phyloP scores from a whole-genome alignment of 2,888 invertebrate species.

The Branchinecta sandiegonensis region DNA sequence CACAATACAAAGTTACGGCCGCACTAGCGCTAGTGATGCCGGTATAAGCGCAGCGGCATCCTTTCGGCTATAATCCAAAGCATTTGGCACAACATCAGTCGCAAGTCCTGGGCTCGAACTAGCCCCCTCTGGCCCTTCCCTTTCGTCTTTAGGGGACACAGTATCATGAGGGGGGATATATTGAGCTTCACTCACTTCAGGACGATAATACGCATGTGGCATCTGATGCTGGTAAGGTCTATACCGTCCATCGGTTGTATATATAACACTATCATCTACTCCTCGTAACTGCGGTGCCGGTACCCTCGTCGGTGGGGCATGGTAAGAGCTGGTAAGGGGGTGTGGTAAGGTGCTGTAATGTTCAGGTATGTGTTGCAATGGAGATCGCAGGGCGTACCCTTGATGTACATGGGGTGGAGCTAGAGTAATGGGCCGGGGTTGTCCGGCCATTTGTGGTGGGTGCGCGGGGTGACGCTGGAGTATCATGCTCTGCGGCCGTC shows the following conservation, averaged over 20 bases:
- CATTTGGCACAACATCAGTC: conserved; percentile 21
- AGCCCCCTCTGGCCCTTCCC: conserved; percentile 59
- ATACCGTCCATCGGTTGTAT: conserved; percentile 5
- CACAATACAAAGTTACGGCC: not conserved
- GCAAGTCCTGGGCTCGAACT: conserved; percentile 47
- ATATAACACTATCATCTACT: conserved; percentile 7
- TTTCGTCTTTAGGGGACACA: conserved; percentile 41
- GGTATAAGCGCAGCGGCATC: conserved; percentile 13
- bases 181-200: not conserved
- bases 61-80: not conserved
- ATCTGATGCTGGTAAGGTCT: conserved; percentile 7
- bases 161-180: not conserved
- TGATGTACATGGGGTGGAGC: conserved; percentile 16
- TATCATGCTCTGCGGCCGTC: not conserved
- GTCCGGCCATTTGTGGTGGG: not conserved
- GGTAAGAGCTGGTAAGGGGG: conserved; percentile 27
- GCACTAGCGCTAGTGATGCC: conserved; percentile 11
- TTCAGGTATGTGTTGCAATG: conserved; percentile 25
- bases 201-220: conserved; percentile 1
- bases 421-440: not conserved
- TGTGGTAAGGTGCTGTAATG: conserved; percentile 28
- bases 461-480: not conserved
- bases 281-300: not conserved
- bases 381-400: conserved; percentile 22
- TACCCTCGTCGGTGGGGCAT: not conserved